Percentiles rank a stretch among this genome's conserved stretches.
phyloP scores from a whole-genome alignment of 2,797 vertebrate species.

The Danio tinwini region DNA sequence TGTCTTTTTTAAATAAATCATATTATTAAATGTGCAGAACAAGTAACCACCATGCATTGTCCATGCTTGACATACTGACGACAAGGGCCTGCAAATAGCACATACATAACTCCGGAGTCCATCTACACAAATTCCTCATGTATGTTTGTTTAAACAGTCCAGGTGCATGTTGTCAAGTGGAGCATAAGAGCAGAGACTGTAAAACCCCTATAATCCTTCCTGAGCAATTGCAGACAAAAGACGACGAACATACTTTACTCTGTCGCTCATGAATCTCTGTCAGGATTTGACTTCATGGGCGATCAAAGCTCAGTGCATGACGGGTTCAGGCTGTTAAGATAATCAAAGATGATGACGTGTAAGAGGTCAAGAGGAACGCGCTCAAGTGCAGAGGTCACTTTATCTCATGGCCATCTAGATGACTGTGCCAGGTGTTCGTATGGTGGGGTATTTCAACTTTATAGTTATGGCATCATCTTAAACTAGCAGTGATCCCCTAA shows the following conservation, averaged over 20 bases:
- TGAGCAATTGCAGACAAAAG: slow-evolving; percentile 54
- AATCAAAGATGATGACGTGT: slow-evolving; percentile 61
- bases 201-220: slow-evolving; percentile 47
- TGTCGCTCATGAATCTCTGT: slow-evolving; percentile 66
- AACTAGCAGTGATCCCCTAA: slow-evolving; percentile 55
- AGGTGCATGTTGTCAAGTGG: slow-evolving; percentile 45
- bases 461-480: slow-evolving; percentile 53
- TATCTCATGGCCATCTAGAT: slow-evolving; percentile 60
- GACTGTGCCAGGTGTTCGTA: slow-evolving; percentile 66
- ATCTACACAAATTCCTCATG: slow-evolving; percentile 41
- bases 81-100: slow-evolving; percentile 11
- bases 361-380: slow-evolving; percentile 53
- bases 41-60: not conserved
- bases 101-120: slow-evolving; percentile 41
- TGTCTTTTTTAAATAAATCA: not conserved
- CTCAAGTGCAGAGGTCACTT: slow-evolving; percentile 67
- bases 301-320: slow-evolving; percentile 39
- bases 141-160: slow-evolving; percentile 54
- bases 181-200: slow-evolving; percentile 39
- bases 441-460: slow-evolving; percentile 58
- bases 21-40: not conserved
- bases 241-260: slow-evolving; percentile 52
- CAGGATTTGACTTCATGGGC: slow-evolving; percentile 49
- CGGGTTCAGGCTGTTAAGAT: slow-evolving; percentile 56
- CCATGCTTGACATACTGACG: not conserved